These are phyloP conservation scores for Heliconius cydno DNA, from an alignment of 2,888 invertebrate genomes.

Conservation along the genomic window DNA sequence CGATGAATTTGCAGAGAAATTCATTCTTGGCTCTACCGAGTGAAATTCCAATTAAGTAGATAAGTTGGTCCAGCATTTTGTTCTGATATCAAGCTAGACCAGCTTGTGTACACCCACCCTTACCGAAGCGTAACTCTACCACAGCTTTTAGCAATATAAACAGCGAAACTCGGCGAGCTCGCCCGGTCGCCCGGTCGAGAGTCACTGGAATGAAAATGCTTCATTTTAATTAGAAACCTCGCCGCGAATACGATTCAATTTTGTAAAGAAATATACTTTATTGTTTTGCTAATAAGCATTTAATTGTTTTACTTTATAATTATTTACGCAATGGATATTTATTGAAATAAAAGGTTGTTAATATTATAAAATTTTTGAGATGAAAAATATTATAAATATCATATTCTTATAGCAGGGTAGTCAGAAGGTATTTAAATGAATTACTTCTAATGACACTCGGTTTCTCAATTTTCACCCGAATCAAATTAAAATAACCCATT, in stretches of 20 bases:
- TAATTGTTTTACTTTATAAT: neutral
- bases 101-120: neutral
- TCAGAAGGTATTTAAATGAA: too few relatives aligned
- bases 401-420: too few relatives aligned
- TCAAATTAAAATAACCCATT: too few relatives aligned
- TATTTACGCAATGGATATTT: neutral
- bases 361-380: too few relatives aligned
- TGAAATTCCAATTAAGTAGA: too few relatives aligned
- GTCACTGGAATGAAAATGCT: constrained; percentile 32
- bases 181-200: constrained; percentile 25
- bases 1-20: too few relatives aligned
- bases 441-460: too few relatives aligned
- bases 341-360: too few relatives aligned
- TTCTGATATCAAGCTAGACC: neutral
- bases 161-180: constrained; percentile 24
- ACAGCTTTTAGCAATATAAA: constrained; percentile 39
- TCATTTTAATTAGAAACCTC: constrained; percentile 35
- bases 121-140: constrained; percentile 19
- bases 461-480: too few relatives aligned
- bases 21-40: too few relatives aligned
- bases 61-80: too few relatives aligned
- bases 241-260: constrained; percentile 7
- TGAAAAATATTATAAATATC: too few relatives aligned
- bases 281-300: neutral
- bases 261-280: constrained; percentile 4